Conservation (phyloP, 2,113 vertebrate species). For the Prietella phreatophila region DNA sequence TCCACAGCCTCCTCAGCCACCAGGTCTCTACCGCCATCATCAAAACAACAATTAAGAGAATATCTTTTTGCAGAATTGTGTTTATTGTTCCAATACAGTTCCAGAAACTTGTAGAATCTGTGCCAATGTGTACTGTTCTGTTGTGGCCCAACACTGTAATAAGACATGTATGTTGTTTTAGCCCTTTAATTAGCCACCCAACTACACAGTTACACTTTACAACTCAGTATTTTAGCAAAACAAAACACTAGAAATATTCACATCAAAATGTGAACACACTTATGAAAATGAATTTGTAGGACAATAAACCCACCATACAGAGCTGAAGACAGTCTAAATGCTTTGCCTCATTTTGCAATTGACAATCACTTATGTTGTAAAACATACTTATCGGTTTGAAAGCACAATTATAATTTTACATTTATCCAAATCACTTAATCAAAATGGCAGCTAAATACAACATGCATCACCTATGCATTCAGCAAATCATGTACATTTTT, state of each 20-base stretch:
- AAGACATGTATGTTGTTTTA: not conserved
- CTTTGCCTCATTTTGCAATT: constrained; percentile 5
- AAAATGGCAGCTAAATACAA: not conserved
- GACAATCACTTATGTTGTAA: not conserved
- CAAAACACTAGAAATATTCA: not conserved
- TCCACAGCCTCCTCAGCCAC: not conserved
- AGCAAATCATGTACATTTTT: not conserved
- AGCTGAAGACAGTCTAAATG: not conserved
- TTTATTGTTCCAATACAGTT: not conserved
- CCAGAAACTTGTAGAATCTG: not conserved
- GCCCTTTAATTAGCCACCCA: not conserved
- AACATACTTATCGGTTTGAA: not conserved
- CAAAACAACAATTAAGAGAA: not conserved
- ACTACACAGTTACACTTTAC: not conserved
- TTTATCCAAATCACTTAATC: not conserved
- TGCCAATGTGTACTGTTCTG: not conserved
- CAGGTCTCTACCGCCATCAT: not conserved
- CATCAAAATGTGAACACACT: not conserved
- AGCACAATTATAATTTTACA: not conserved
- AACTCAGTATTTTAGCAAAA: not conserved
- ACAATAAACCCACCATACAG: not conserved
- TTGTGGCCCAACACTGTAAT: not conserved
- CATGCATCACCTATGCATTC: not conserved
- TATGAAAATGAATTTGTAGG: not conserved
- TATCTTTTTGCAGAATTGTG: not conserved